Conservation (phyloP, 2,113 vertebrate species). For the Dendrocopos noguchii region DNA sequence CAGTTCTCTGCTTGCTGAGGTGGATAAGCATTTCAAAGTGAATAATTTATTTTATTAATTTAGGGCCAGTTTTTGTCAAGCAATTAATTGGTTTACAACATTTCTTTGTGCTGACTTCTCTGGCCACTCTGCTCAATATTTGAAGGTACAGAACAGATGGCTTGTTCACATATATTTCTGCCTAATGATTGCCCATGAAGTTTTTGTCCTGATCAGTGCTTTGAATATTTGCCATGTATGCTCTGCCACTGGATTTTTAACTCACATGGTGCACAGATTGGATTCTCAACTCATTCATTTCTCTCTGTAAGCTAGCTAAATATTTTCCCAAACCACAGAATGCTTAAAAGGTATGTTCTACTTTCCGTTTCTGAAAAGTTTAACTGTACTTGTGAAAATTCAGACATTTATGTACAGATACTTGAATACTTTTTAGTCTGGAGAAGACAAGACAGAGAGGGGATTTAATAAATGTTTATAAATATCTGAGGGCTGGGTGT, state of each 20-base stretch:
- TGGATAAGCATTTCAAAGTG: background rate
- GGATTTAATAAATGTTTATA: too few species aligned
- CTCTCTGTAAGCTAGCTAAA: background rate
- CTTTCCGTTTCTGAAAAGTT: background rate
- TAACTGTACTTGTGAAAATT: background rate
- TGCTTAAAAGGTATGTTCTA: background rate
- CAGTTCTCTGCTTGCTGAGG: background rate
- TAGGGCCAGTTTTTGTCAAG: background rate
- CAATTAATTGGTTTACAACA: background rate
- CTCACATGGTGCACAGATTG: background rate
- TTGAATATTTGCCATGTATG: background rate
- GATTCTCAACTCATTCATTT: background rate
- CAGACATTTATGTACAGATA: background rate
- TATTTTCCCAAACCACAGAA: background rate
- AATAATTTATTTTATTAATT: conserved; percentile 26
- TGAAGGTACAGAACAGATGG: conserved; percentile 54
- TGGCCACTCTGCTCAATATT: conserved; percentile 35
- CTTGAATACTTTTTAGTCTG: background rate
- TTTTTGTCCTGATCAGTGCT: background rate
- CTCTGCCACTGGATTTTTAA: conserved; percentile 43
- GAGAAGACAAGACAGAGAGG: too few species aligned
- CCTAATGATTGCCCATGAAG: conserved; percentile 43
- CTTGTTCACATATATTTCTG: conserved; percentile 55
- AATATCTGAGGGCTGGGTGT: too few species aligned
- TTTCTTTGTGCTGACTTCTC: conserved; percentile 1